Percentiles rank a stretch among this genome's conserved stretches.
Conservation (phyloP, 2,113 vertebrate genomes). For the Oncorhynchus masou region DNA sequence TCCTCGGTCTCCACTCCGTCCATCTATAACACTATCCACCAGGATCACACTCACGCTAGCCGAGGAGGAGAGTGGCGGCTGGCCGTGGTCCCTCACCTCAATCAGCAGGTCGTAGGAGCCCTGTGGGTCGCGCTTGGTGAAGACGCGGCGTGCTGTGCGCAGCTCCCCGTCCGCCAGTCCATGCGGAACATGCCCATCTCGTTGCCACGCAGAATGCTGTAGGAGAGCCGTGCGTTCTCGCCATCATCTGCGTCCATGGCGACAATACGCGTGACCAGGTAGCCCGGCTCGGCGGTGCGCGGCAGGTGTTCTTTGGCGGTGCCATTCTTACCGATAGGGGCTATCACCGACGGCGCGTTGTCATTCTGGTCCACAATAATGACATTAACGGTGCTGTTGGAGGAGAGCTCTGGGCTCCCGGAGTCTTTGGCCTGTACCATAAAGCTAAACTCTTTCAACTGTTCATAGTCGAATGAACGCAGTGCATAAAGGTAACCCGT, state of each 20-base stretch:
- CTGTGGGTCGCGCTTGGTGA: conserved; percentile 87
- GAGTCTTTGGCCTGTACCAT: conserved; percentile 90
- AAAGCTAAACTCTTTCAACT: conserved; percentile 93
- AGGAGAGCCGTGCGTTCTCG: conserved; percentile 93
- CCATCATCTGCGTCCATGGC: conserved; percentile 95
- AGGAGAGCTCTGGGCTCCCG: conserved; percentile 81
- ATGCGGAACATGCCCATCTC: conserved; percentile 94
- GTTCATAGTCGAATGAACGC: conserved; percentile 96
- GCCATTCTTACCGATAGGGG: conserved; percentile 83
- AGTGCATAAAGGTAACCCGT: conserved; percentile 96
- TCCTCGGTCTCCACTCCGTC: conserved; percentile 70
- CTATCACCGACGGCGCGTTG: conserved; percentile 81
- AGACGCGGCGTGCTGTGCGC: conserved; percentile 87
- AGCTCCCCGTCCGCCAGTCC: conserved; percentile 97
- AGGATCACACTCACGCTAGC: conserved; percentile 85
- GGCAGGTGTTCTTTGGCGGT: conserved; percentile 86
- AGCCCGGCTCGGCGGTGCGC: conserved; percentile 90
- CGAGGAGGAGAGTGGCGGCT: conserved; percentile 93
- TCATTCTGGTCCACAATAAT: conserved; percentile 95
- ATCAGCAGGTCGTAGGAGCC: conserved; percentile 92
- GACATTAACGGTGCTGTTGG: conserved; percentile 88
- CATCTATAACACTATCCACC: conserved; percentile 87
- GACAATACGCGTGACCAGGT: conserved; percentile 89
- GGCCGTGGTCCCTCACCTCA: conserved; percentile 94
- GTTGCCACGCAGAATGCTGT: conserved; percentile 91